Evolutionary conservation across 1,140 invertebrate genomes (phyloP).

Genomic region (Lepidurus apus): DNA sequence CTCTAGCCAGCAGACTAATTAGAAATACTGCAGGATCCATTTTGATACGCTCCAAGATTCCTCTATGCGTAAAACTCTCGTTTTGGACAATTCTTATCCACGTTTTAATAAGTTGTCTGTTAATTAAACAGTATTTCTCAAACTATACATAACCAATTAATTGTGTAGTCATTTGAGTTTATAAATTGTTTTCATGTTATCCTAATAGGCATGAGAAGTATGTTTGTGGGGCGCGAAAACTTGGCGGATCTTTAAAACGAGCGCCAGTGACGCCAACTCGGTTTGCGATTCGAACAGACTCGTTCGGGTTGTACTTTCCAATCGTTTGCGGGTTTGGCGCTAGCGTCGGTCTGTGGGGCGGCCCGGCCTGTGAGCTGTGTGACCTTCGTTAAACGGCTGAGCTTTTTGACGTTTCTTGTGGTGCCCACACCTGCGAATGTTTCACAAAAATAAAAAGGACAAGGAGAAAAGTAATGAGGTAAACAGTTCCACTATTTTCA

Average conservation of each 20-base stretch:
- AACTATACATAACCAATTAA: too few species aligned
- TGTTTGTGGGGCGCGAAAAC: too few species aligned
- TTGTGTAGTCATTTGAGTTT: too few species aligned
- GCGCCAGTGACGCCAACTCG: background rate
- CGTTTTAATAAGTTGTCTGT: too few species aligned
- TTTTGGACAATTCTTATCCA: too few species aligned
- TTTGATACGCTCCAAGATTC: too few species aligned
- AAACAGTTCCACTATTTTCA: background rate
- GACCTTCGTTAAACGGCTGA: constrained; percentile 12
- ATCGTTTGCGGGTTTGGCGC: background rate
- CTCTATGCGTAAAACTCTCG: too few species aligned
- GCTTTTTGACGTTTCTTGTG: constrained; percentile 21
- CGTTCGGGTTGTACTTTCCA: background rate
- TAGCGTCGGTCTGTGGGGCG: background rate
- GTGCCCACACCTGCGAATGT: constrained; percentile 6
- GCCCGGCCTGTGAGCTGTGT: background rate
- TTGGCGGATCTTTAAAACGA: background rate
- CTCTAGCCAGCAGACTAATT: too few species aligned
- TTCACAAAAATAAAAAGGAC: constrained; percentile 2
- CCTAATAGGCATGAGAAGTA: too few species aligned
- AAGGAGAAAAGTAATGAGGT: constrained; percentile 13
- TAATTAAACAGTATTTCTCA: too few species aligned
- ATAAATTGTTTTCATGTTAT: too few species aligned
- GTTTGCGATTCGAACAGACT: background rate
- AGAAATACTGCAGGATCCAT: too few species aligned